phyloP scores from a whole-genome alignment of 2,113 vertebrate species.

The Onychorhynchus coronatus region DNA sequence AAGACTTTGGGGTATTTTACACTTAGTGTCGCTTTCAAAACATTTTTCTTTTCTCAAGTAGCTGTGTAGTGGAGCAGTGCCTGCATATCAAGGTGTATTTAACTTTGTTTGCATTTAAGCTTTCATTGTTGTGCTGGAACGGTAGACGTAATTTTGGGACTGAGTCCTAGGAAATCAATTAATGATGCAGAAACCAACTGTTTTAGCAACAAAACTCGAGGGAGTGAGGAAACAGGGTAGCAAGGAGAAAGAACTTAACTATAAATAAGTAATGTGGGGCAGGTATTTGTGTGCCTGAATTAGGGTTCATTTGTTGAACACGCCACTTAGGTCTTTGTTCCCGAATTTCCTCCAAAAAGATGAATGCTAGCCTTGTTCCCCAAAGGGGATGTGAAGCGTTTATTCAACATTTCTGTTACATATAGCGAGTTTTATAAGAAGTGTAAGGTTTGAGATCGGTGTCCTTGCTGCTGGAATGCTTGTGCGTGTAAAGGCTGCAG shows the following conservation, averaged over 20 bases:
- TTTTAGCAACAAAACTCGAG: neutral
- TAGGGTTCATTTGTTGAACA: neutral
- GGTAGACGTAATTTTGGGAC: conserved; percentile 29
- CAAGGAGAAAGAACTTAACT: neutral
- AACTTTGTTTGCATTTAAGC: conserved; percentile 22
- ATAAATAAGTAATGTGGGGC: neutral
- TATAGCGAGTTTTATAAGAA: neutral
- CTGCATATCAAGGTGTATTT: neutral
- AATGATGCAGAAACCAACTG: conserved; percentile 43
- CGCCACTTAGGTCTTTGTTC: neutral
- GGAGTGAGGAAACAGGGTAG: neutral
- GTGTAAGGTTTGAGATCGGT: neutral
- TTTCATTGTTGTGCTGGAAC: conserved; percentile 34
- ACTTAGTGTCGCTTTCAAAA: neutral
- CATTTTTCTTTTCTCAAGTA: neutral
- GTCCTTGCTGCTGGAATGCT: conserved; percentile 22
- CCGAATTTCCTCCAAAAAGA: neutral
- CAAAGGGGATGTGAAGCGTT: neutral
- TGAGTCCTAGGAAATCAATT: conserved; percentile 48
- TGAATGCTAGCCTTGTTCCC: neutral
- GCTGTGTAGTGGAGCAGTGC: neutral
- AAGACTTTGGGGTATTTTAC: neutral
- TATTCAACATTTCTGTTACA: neutral
- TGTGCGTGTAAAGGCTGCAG: conserved; percentile 31
- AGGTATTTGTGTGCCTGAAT: neutral